Base-by-base conservation (phyloP, 1,140 invertebrate genomes). In the Parasteatoda tepidariorum region DNA sequence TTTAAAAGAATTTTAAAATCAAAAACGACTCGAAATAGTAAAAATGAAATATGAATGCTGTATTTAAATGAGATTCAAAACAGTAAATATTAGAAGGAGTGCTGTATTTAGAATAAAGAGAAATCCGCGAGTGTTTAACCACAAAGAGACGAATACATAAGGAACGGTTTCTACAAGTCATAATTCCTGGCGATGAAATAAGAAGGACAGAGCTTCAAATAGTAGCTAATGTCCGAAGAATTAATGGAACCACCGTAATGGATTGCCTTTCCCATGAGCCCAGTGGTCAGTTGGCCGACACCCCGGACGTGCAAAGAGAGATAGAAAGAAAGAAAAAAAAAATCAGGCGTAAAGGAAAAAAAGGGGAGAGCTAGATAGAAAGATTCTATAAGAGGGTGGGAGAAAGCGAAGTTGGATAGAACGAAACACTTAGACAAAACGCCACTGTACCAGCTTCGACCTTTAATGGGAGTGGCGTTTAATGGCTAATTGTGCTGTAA, bases 401-500 rank as follows among this genome's bases (percentile, higher is more conserved):
- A 30, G 54, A 31, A 54, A 22, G 54, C 22, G 2, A 24, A 24
- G 26, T n/a, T 22, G 34, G 59, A 78, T 28, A 66, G 74, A 75
- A 41, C 34, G 74, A 78, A 78, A 78, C 74, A 78, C 74, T 78
- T 78, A 78, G 74, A 78, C 74, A 78, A 54, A 78, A 78, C 61
- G 59, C 33, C 61, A 26, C 28, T 15, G 61, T 30, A 30, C 9
- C 70, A 31, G 66, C 34, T 55, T 62, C 62, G 76, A 79, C 76
- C 76, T 79, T 79, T 79, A 79, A 79, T 79, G 76, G 76, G 62
- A 68, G 76, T 68, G 76, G 62, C 76, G 76, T 79, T 79, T 79
- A 79, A 79, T 79, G 76, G 76, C 76, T 79, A 79, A 79, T 79
- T 79, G 76, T 79, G 76, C 76, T 79, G 76, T 79, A 79, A 79